Evolutionary conservation across 2,113 vertebrate genomes (phyloP).

Genomic region (Erpornis zantholeuca): DNA sequence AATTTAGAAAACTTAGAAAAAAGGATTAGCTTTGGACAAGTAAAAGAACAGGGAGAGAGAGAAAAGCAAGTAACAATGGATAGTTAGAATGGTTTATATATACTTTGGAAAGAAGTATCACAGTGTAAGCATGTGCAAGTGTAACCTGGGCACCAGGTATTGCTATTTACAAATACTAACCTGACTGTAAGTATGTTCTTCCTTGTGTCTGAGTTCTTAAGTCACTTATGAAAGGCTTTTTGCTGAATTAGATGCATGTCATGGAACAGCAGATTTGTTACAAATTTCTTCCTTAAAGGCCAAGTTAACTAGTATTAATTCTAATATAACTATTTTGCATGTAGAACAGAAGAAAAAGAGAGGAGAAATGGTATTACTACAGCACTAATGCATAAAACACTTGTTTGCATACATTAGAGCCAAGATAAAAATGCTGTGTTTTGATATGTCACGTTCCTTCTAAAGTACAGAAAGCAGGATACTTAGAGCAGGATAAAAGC

Average conservation of each 20-base stretch:
- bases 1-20: constrained; percentile 64
- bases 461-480: neutral
- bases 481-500: neutral
- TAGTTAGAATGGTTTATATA: neutral
- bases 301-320: neutral
- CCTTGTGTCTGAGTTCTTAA: neutral
- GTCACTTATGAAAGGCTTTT: neutral
- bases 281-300: neutral
- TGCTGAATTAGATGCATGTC: neutral
- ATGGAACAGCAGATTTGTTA: neutral
- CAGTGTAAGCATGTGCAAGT: neutral
- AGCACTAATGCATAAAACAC: neutral
- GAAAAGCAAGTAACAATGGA: neutral
- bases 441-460: neutral
- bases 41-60: constrained; percentile 62
- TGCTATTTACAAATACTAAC: neutral
- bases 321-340: neutral
- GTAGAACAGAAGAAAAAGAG: neutral
- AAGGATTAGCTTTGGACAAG: constrained; percentile 69
- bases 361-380: neutral
- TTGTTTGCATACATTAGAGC: neutral
- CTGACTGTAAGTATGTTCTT: neutral
- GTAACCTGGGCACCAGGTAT: neutral
- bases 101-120: neutral
- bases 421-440: neutral